Conservation (phyloP, 2,113 vertebrate species). For the Actenoides lindsayi region DNA sequence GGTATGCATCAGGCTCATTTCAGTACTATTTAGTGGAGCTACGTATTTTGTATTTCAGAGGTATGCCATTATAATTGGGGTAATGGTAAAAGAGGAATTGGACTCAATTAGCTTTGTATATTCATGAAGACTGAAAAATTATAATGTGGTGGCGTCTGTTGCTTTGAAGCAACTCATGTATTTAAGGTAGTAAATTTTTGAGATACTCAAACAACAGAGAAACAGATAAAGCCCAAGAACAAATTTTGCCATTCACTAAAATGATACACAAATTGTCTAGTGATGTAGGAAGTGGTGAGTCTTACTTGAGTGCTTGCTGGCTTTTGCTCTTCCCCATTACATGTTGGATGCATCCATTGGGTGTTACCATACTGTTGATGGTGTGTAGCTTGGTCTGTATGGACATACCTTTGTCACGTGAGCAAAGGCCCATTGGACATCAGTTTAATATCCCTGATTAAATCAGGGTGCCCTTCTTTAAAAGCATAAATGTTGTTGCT, state of each 20-base stretch:
- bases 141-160: background rate
- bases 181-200: background rate
- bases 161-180: background rate
- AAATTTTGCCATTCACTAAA: background rate
- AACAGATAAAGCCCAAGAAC: background rate
- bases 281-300: background rate
- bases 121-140: background rate
- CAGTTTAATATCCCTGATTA: background rate
- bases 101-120: background rate
- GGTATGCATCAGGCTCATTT: background rate
- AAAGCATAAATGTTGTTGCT: background rate
- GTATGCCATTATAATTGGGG: background rate
- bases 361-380: background rate
- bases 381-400: background rate
- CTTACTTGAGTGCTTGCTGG: background rate
- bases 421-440: background rate
- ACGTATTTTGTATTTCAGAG: conserved; percentile 5
- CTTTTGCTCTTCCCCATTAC: background rate
- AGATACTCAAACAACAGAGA: background rate
- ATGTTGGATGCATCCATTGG: background rate
- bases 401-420: background rate
- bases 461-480: background rate
- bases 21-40: background rate
- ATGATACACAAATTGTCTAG: background rate
- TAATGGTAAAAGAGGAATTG: background rate